phyloP scores from a whole-genome alignment of 2,113 vertebrate species.

The Synchiropus splendidus region DNA sequence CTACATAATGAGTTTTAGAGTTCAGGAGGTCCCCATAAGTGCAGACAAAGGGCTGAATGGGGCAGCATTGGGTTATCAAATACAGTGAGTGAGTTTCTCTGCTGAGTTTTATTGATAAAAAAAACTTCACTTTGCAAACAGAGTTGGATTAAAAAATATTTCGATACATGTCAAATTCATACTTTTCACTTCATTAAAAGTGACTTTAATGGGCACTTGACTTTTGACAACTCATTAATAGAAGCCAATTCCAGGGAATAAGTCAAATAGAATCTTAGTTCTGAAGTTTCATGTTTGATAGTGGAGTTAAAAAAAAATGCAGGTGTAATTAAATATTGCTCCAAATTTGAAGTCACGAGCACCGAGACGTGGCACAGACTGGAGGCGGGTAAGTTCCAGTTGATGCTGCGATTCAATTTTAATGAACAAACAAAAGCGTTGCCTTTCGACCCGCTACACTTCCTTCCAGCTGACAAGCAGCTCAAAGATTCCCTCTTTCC shows the following conservation, averaged over 20 bases:
- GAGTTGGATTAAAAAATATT: no score
- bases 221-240: no score
- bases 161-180: no score
- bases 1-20: no score
- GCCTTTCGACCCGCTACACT: slow-evolving; percentile 44
- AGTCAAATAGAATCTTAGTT: neutral
- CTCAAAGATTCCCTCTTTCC: slow-evolving; percentile 43
- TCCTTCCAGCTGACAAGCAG: slow-evolving; percentile 60
- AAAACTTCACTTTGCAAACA: no score
- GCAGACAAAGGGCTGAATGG: no score
- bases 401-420: slow-evolving; percentile 47
- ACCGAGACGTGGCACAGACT: neutral
- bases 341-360: slow-evolving; percentile 17
- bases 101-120: no score
- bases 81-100: no score
- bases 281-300: slow-evolving; percentile 14
- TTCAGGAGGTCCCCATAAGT: no score
- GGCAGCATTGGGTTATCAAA: no score
- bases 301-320: slow-evolving; percentile 2
- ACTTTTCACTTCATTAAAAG: no score
- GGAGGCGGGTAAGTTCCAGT: slow-evolving; percentile 1
- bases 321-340: slow-evolving; percentile 14
- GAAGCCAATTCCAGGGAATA: slow-evolving; percentile 12
- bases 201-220: no score
- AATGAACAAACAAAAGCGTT: slow-evolving; percentile 56